Evolutionary conservation across 2,113 vertebrate genomes (phyloP), one percentile per base, ranked within the genome.

Genomic region (Labrus mixtus): DNA sequence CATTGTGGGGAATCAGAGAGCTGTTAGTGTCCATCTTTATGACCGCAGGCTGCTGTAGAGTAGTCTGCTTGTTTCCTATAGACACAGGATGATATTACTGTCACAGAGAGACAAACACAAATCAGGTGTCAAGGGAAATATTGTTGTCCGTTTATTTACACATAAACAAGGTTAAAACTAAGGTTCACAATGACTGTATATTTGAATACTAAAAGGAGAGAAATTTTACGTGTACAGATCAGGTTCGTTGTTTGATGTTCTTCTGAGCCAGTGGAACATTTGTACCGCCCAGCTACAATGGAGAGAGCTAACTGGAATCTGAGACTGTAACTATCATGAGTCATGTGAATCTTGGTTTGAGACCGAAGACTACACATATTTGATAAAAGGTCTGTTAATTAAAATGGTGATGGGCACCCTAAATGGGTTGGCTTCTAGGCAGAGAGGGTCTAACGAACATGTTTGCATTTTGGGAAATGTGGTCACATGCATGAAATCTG

Each of bases 1-100:
- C 84, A 87, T 85, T 8, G 10, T 33, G 48, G 56, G 17, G 66
- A 89, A 83, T 83, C 69, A 64, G 67, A 23, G 76, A 81, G 51
- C 61, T 55, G 6, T 80, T 51, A 59, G n/a, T 48, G 70, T 54
- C 50, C 78, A 70, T 69, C 23, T 76, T 76, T 71, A 76, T 74
- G 70, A 79, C 62, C 6, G 12, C 69, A 78, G 73, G 51, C 64
- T n/a, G 71, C 66, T 13, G n/a, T 39, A 33, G 4, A 33, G 4
- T 33, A 55, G 50, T 73, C 73, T 63, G 33, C 59, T 66, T 70
- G 12, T 76, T 77, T 74, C 67, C 73, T 48, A 17, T 23, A 56
- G n/a, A 39, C 53, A 50, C 8, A 29, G 17, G 17, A 6, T 25
- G 66, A 81, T 46, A 58, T 1, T 29, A 23, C 45, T 51, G 36